Evolutionary conservation across 2,888 invertebrate species (phyloP).

Genomic region (Erebia ligea): DNA sequence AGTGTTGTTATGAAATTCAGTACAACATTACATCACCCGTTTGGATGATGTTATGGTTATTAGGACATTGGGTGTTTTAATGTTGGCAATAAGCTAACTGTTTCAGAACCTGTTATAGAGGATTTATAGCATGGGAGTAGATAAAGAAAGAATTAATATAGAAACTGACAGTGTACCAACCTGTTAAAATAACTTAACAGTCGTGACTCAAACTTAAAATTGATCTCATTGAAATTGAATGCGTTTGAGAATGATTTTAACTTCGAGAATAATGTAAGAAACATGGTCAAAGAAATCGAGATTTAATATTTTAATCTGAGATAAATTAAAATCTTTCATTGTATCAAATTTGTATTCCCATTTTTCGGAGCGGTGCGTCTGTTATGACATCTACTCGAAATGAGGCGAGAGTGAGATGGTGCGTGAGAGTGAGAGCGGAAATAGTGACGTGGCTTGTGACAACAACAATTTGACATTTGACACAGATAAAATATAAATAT

Average conservation of each 20-base stretch:
- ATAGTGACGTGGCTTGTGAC: slow-evolving; percentile 77
- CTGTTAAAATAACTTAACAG: no score
- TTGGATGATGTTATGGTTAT: no score
- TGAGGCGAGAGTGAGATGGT: slow-evolving; percentile 80
- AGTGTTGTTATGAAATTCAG: no score
- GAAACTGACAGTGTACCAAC: no score
- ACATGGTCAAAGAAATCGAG: slow-evolving; percentile 23
- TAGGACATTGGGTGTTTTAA: no score
- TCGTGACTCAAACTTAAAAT: no score
- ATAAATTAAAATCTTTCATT: not conserved
- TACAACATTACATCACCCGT: no score
- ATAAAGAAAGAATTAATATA: no score
- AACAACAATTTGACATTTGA: slow-evolving; percentile 47
- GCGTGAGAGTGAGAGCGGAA: slow-evolving; percentile 81
- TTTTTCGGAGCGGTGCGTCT: slow-evolving; percentile 43
- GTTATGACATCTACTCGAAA: slow-evolving; percentile 62
- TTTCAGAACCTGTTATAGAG: no score
- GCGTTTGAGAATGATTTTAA: slow-evolving; percentile 5
- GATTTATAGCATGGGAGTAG: no score
- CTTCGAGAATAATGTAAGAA: not conserved
- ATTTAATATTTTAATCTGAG: not conserved
- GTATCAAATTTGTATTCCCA: not conserved
- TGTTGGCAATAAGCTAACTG: no score
- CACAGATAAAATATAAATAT: slow-evolving; percentile 38
- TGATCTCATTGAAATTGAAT: no score